Conservation (phyloP, 2,797 vertebrate species). For the Linurgus olivaceus region DNA sequence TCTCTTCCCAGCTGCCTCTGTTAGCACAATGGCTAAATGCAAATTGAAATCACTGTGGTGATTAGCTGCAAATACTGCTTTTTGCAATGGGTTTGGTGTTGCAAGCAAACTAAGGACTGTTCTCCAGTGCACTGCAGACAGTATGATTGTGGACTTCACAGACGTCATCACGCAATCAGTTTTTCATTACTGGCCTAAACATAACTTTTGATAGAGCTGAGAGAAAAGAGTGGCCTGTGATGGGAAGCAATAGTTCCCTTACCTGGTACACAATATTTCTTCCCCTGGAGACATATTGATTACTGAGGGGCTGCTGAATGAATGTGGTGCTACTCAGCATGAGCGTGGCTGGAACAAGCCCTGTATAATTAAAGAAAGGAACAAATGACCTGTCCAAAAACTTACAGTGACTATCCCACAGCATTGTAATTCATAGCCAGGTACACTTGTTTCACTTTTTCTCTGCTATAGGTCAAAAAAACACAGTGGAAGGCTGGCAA, state of each 20-base stretch:
- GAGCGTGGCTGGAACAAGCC: background rate
- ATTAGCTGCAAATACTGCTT: constrained; percentile 63
- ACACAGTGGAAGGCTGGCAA: background rate
- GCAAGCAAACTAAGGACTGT: background rate
- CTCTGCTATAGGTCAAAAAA: background rate
- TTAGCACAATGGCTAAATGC: constrained; percentile 62
- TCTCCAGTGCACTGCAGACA: background rate
- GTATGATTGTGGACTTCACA: background rate
- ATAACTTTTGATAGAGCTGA: background rate
- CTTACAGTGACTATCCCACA: background rate
- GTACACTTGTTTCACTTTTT: background rate
- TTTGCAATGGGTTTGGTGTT: constrained; percentile 24
- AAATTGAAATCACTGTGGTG: constrained; percentile 55
- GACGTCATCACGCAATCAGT: background rate
- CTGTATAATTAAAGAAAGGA: background rate
- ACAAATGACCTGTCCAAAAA: background rate
- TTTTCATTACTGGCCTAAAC: background rate
- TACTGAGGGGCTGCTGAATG: background rate
- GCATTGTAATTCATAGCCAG: background rate
- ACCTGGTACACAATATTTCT: background rate
- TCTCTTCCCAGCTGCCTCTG: constrained; percentile 54
- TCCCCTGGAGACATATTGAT: background rate
- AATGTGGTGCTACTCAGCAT: background rate
- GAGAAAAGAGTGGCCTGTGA: background rate
- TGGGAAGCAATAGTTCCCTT: background rate